A percentile compares a stretch with the other conserved stretches of the same genome.
phyloP scores from a whole-genome alignment of 2,113 vertebrate genomes.

The chimpanzee (Pan troglodytes) region NHGRI_mPanTro3-v2.1_pri NC_072411.2:104522001-104522500 shows the following conservation, averaged over 20 bases:
- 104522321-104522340: not conserved
- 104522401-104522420: too few relatives aligned
- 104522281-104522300: not conserved
- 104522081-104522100: not conserved
- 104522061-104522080: not conserved
- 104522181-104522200: not conserved
- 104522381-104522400: too few relatives aligned
- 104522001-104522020: conserved; percentile 20
- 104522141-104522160: not conserved
- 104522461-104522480: too few relatives aligned
- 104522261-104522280: too few relatives aligned
- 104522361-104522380: too few relatives aligned
- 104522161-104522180: not conserved
- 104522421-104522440: too few relatives aligned
- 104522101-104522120: not conserved
- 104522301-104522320: not conserved
- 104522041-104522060: not conserved
- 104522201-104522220: not conserved
- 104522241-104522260: not conserved
- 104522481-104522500: too few relatives aligned
- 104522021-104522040: not conserved
- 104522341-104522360: too few relatives aligned
- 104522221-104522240: not conserved
- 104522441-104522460: too few relatives aligned
- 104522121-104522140: not conserved